Evolutionary conservation across 2,888 invertebrate species (phyloP), one percentile per base, ranked within the genome.

Genomic region (Cerastoderma edule): DNA sequence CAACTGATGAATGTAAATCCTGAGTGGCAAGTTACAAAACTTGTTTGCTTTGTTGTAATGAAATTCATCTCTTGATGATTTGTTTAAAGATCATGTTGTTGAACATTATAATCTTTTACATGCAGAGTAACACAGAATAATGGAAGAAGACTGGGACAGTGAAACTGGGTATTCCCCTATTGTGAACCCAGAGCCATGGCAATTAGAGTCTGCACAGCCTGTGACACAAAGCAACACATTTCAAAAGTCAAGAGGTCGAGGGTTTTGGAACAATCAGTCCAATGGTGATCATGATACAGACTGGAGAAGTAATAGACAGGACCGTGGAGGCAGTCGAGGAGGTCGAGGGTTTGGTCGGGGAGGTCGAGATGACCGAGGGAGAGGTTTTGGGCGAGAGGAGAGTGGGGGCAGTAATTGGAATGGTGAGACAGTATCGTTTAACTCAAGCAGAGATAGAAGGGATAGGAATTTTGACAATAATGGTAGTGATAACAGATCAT

Each of bases 81-180:
- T n/a, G n/a, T n/a, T n/a, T n/a, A n/a, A n/a, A n/a, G n/a, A n/a
- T n/a, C n/a, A n/a, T n/a, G n/a, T n/a, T n/a, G n/a, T n/a, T n/a
- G n/a, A n/a, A n/a, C n/a, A 95, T 3, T n/a, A n/a, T n/a, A n/a
- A n/a, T n/a, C 44, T 13, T 48, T 48, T 48, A 4, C 22, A 5
- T 48, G 5, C 48, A 48, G 48, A 5, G 27, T 24, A 16, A 16
- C 8, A 24, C 27, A 16, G 3, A 27, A 16, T 4, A 27, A 75
- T 78, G 78, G 79, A 72, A 39, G 79, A 79, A 60, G 79, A 79
- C 44, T 79, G 79, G 79, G 79, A 79, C 33, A 66, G 67, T 60
- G 72, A 69, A 30, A 69, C 74, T 6, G 67, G 60, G 0, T 67
- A 39, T 66, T 63, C 75, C 1, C 72, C 66, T 4, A 54, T 70